Evolutionary conservation across 2,113 vertebrate species (phyloP).

Genomic region (Ictalurus furcatus): DNA sequence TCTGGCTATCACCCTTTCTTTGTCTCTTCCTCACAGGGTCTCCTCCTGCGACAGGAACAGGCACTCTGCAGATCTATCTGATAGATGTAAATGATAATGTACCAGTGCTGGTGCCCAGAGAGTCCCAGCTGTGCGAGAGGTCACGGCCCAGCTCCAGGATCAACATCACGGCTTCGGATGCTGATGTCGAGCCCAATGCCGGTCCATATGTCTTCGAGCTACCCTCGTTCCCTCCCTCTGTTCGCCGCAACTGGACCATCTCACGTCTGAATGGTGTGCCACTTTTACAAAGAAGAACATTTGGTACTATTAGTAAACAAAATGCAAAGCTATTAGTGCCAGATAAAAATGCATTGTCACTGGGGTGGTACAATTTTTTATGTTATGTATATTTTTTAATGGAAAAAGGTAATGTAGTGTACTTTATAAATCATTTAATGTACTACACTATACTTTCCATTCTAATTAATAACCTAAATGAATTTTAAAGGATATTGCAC

Average conservation of each 20-base stretch:
- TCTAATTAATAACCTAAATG: background rate
- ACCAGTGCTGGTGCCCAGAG: constrained; percentile 86
- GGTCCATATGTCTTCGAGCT: constrained; percentile 97
- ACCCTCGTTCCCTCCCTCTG: constrained; percentile 80
- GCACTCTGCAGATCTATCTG: constrained; percentile 93
- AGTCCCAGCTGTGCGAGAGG: constrained; percentile 91
- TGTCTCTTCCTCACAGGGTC: constrained; percentile 73
- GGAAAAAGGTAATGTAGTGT: background rate
- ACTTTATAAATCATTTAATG: background rate
- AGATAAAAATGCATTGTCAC: background rate
- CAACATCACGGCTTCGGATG: constrained; percentile 93
- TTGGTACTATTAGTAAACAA: background rate
- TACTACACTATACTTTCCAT: background rate
- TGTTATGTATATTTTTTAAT: background rate
- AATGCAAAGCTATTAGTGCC: background rate
- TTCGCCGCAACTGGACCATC: constrained; percentile 95
- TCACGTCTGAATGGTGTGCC: constrained; percentile 87
- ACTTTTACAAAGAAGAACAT: background rate
- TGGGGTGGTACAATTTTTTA: background rate
- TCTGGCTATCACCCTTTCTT: constrained; percentile 8
- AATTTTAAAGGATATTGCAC: background rate
- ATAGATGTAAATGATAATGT: constrained; percentile 97
- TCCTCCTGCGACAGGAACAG: constrained; percentile 91
- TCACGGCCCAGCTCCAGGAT: constrained; percentile 79
- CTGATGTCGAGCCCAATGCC: constrained; percentile 87